Evolutionary conservation across 1,140 invertebrate genomes (phyloP), one percentile per base, ranked within the genome.

Genomic region (Odontomachus brunneus): DNA sequence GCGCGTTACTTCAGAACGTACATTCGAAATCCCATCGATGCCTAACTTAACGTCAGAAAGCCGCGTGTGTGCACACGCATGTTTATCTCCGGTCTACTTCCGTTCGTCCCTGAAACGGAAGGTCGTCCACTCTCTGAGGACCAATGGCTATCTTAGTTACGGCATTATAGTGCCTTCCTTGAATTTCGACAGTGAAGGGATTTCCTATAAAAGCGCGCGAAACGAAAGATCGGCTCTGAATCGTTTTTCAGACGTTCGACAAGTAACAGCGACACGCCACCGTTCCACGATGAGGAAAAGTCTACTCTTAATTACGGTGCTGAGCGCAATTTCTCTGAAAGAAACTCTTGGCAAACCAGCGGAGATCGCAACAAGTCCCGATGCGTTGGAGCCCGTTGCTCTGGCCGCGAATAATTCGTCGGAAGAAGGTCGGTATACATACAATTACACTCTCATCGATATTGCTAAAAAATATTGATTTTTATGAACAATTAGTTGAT

Each of bases 101-200:
- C 85, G 75, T 67, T 53, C 69, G 89, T 80, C 90, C 90, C 76
- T 91, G 90, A 12, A 67, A 49, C 60, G 51, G 87, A 90, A 91
- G 90, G 90, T 81, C 90, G 73, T 74, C 89, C 59, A 89, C 88
- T 90, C 55, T 38, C 48, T 66, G 22, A 63, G 24, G 71, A 60
- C 59, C 76, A 78, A 29, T 9, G n/a, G n/a, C 60, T 9, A 33
- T 74, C 3, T 4, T 7, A 81, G n/a, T 17, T 81, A 26, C 15
- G 69, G 51, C 71, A 71, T 29, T 67, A 19, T 26, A 11, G 17
- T 29, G 19, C 71, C 19, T 85, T 72, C 67, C 62, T 83, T 66
- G 69, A 57, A 80, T 82, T 76, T 84, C 14, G 48, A 49, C 38
- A 24, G 86, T 84, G 86, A 88, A 84, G 55, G 88, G 85, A 38